phyloP scores from a whole-genome alignment of 1,140 invertebrate genomes.

The Campoletis sonorensis region DNA sequence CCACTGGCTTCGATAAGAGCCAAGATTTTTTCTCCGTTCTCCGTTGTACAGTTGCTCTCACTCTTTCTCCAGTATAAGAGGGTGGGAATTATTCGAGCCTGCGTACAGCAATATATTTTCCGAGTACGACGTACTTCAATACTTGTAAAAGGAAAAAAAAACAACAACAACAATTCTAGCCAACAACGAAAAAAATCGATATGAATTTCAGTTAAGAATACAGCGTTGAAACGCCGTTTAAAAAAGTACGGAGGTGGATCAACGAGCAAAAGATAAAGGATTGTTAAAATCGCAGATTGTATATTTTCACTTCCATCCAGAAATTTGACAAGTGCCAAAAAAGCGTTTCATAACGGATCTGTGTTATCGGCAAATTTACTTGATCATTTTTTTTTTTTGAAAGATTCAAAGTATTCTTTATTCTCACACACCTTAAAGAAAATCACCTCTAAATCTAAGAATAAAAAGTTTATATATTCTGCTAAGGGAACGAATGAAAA shows the following conservation, averaged over 20 bases:
- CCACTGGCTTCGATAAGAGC: conserved; percentile 52
- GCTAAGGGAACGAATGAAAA: too few relatives aligned
- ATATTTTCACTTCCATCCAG: not conserved
- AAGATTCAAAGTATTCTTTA: too few relatives aligned
- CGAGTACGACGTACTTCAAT: not conserved
- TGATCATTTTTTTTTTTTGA: too few relatives aligned
- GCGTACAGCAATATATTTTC: conserved; percentile 1
- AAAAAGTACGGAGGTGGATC: too few relatives aligned
- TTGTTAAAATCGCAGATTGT: too few relatives aligned
- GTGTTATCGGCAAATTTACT: not conserved
- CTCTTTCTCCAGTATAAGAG: not conserved
- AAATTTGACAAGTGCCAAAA: not conserved
- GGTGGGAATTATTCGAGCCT: conserved; percentile 38
- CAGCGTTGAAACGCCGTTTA: not conserved
- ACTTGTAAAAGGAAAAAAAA: not conserved
- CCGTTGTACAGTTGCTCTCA: not conserved
- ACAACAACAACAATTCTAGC: too few relatives aligned
- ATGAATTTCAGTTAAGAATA: not conserved
- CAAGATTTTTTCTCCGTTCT: conserved; percentile 48
- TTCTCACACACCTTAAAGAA: too few relatives aligned
- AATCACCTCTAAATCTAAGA: too few relatives aligned
- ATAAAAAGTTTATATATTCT: too few relatives aligned
- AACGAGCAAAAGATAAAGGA: too few relatives aligned
- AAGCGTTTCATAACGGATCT: not conserved
- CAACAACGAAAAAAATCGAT: not conserved